phyloP scores from a whole-genome alignment of 2,113 vertebrate species.

The Antennarius striatus region DNA sequence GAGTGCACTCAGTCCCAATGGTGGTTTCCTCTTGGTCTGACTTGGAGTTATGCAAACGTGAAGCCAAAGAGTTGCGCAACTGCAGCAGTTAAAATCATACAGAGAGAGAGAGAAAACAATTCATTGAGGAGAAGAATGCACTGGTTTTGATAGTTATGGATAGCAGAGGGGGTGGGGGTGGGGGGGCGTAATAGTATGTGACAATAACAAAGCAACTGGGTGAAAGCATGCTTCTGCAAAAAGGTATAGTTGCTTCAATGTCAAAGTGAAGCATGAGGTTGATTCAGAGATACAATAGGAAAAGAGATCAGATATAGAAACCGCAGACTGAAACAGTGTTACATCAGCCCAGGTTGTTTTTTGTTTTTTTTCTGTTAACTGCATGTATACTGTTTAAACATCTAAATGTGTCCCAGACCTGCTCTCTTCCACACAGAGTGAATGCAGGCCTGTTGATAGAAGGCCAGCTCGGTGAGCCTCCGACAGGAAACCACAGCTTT shows the following conservation, averaged over 20 bases:
- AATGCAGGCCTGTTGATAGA: slow-evolving; percentile 42
- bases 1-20: slow-evolving; percentile 36
- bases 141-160: slow-evolving; percentile 41
- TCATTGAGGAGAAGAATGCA: slow-evolving; percentile 46
- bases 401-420: slow-evolving; percentile 23
- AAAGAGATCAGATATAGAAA: background rate
- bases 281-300: background rate
- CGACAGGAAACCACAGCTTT: slow-evolving; percentile 65
- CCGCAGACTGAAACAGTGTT: slow-evolving; percentile 7
- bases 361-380: background rate
- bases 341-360: background rate
- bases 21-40: slow-evolving; percentile 53
- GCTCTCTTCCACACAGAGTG: slow-evolving; percentile 14
- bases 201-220: background rate
- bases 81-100: slow-evolving; percentile 38
- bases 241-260: background rate
- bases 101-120: slow-evolving; percentile 54
- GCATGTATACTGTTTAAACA: slow-evolving; percentile 3
- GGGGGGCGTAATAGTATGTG: slow-evolving; percentile 4
- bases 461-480: slow-evolving; percentile 43
- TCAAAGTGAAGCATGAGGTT: slow-evolving; percentile 2
- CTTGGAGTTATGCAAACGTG: slow-evolving; percentile 52
- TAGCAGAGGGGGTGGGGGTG: background rate
- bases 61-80: slow-evolving; percentile 70
- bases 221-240: slow-evolving; percentile 5